Base-by-base conservation (phyloP, 2,797 vertebrate genomes). In the Pristis pectinata region DNA sequence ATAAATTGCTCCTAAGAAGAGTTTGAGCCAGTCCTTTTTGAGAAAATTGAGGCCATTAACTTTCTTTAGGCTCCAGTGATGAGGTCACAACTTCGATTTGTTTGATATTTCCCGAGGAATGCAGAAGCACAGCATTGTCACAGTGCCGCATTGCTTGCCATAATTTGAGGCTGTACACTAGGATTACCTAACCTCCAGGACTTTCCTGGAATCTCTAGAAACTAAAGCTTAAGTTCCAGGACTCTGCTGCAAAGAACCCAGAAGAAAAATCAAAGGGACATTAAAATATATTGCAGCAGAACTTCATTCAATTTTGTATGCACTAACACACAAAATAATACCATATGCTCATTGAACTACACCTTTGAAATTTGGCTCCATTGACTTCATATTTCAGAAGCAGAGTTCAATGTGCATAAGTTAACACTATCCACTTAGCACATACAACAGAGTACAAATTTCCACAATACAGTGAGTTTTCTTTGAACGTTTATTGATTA, bases 1-100 rank as follows among this genome's bases (percentile, higher is more conserved):
- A 30, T 49, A 87, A 87, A 87, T 87, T 59, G 83, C 83, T 87
- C 53, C 53, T 87, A 6, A 59, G 53, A 59, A 59, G 83, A 59
- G 83, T n/a, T n/a, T 87, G 83, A 87, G 56, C 11, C 34, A 30
- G 13, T 34, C 30, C 13, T 3, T 59, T 59, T 61, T n/a, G 56
- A 87, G 49, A 56, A 85, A 85, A 53, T 85, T 56, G 44, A 85
- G 56, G 83, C 56, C n/a, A 87, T 87, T 87, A 87, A n/a, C 83
- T 87, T 87, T 87, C 34, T 59, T 59, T 13, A 61, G 13, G 0
- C 15, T 30, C 83, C 34, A 6, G 13, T 87, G 83, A 87, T 59
- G 56, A 61, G 83, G 30, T 59, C 53, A 61, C 30, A 87, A 87
- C 83, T 53, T 87, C 30, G 56, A 17, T 17, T 61, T 87, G 56